Conservation (phyloP, 1,140 invertebrate genomes). For the Ceratina australensis region DNA sequence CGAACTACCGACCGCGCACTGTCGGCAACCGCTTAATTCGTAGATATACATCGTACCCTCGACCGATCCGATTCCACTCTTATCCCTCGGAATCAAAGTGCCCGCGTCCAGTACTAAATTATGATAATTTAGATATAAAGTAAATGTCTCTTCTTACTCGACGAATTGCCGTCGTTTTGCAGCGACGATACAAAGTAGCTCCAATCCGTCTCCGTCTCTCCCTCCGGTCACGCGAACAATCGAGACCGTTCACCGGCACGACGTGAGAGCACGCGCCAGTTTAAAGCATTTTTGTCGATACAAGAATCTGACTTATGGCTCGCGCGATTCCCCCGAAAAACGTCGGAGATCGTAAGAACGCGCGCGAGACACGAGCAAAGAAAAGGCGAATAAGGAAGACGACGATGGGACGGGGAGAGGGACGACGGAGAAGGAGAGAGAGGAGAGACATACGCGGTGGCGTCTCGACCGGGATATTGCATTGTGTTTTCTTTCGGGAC, state of each 20-base stretch:
- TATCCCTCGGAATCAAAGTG: too few relatives aligned
- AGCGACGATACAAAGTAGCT: constrained; percentile 69
- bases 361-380: neutral
- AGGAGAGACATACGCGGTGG: constrained; percentile 32
- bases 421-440: constrained; percentile 4
- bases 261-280: constrained; percentile 71
- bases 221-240: constrained; percentile 1
- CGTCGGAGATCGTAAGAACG: constrained; percentile 23
- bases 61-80: constrained; percentile 7
- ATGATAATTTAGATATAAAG: too few relatives aligned
- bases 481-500: constrained; percentile 79
- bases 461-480: constrained; percentile 65
- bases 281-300: constrained; percentile 80
- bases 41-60: neutral
- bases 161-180: constrained; percentile 54
- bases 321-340: constrained; percentile 66
- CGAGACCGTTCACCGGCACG: constrained; percentile 5
- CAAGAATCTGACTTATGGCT: constrained; percentile 77
- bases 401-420: constrained; percentile 15
- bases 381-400: constrained; percentile 28
- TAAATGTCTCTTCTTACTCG: neutral
- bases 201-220: constrained; percentile 7
- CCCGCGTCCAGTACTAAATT: too few relatives aligned
- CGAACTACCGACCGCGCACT: neutral
- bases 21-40: constrained; percentile 31